Evolutionary conservation across 2,797 vertebrate genomes (phyloP), one percentile per base, ranked within the genome.

Genomic region (Sphenopsis melanotis): DNA sequence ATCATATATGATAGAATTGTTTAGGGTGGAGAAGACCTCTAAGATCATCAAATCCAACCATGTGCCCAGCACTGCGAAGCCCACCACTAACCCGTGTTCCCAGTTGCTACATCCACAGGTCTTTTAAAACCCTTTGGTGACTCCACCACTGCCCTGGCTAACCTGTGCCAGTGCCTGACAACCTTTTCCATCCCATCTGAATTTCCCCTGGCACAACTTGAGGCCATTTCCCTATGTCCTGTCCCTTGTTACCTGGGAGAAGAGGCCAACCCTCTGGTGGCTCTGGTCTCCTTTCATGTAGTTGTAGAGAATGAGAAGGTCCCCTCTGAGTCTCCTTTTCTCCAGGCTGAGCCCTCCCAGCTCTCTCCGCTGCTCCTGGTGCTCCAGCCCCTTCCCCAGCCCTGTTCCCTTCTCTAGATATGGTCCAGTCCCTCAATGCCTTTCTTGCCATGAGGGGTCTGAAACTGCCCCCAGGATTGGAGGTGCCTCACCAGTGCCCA

Each of bases 401-500:
- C 32, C 46, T 0, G 2, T 66, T 84, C 22, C 22, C 18, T 66
- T 68, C 46, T 42, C 53, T 52, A 46, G 44, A 37, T 10, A 16
- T 0, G 0, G 15, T 53, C 47, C 9, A 34, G 18, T 39, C 4
- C 4, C 42, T 56, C 50, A 36, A 2, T 32, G 8, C 6, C 74
- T 55, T 61, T 55, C 24, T 56, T 70, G 42, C 24, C 11, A 3
- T 20, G 50, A 63, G 32, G 37, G 12, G 8, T n/a, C 42, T 50
- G 49, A 15, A 49, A 56, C 32, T 71, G 42, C 23, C 12, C 18
- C 15, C 24, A 47, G 56, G 10, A 36, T 0, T 36, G 22, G 49
- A 42, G 49, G 26, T 78, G 27, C 42, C 27, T 63, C 39, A 44
- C 3, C n/a, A n/a, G 42, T 78, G 65, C 18, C 57, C 49, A 36